Base-by-base conservation (phyloP, 2,797 vertebrate species). In the Threskiornis aethiopicus region DNA sequence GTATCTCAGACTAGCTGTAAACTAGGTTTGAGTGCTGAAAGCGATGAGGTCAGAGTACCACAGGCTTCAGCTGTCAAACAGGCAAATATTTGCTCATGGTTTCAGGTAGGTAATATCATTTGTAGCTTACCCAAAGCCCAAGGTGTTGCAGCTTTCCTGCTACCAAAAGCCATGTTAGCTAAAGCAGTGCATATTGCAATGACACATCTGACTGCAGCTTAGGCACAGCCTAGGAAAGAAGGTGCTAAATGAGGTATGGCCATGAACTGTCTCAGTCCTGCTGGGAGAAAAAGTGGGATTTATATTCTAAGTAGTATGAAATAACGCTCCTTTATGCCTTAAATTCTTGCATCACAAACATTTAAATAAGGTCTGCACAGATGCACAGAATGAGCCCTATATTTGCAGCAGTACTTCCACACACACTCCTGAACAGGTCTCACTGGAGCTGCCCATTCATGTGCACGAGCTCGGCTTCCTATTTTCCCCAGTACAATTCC, bases 401-500 rank as follows among this genome's bases (percentile, higher is more conserved):
- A 20, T 26, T 39, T 72, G 58, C 58, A 54, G 87, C 65, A 46
- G 51, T 13, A 47, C 44, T 18, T 79, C 54, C 75, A 41, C 31
- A 52, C 64, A 71, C 51, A 2, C 16, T 91, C 44, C n/a, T 85
- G 22, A 78, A 24, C 57, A 65, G 57, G 9, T 37, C 75, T 77
- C 10, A 0, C 1, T 66, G 78, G 92, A 87, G 71, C n/a, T 93
- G 71, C 84, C 70, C 64, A 13, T 75, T 81, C 67, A 73, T 1
- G 39, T 18, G 42, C 70, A 79, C 0, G 0, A 79, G 29, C 64
- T 55, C 57, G 13, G 35, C 86, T 73, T 29, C 5, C 0, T 55
- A 35, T 89, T 84, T 89, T 76, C 64, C 54, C 84, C 82, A 86
- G 29, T 18, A 75, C 47, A 78, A 81, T 35, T 87, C 71, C 89